Percentiles rank a stretch among this genome's conserved stretches.
These are phyloP conservation scores for Caerostris extrusa DNA, from an alignment of 1,140 invertebrate genomes.

Conservation along the genomic window DNA sequence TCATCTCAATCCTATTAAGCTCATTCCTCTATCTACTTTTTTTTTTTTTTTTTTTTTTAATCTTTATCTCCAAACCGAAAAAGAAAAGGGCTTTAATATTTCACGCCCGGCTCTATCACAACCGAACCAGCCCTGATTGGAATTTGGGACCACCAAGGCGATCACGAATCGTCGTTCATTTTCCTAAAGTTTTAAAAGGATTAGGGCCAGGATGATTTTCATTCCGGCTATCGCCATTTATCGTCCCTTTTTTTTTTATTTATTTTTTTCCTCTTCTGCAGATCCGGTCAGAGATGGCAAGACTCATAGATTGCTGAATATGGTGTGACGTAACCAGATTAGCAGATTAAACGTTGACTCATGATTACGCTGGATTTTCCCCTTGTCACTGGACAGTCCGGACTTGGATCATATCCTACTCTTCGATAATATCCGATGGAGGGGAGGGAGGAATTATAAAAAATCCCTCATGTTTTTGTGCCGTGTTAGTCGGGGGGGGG, in stretches of 20 bases:
- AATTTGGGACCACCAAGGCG: slow-evolving; percentile 30
- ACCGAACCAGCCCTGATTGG: slow-evolving; percentile 30
- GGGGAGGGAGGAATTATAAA: background rate
- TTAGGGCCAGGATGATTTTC: background rate
- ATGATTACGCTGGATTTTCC: slow-evolving; percentile 12
- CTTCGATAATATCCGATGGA: slow-evolving; percentile 10
- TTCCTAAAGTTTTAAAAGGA: slow-evolving; percentile 57
- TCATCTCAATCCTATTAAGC: slow-evolving; percentile 42
- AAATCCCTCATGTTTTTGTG: background rate
- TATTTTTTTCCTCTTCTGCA: too few relatives aligned
- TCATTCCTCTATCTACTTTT: slow-evolving; percentile 8
- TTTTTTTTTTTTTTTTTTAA: background rate
- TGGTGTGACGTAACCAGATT: slow-evolving; percentile 67
- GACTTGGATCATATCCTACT: slow-evolving; percentile 21
- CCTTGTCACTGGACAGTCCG: background rate
- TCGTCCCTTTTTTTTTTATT: slow-evolving; percentile 19
- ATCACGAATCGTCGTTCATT: slow-evolving; percentile 30
- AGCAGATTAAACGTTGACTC: slow-evolving; percentile 66
- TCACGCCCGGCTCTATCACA: slow-evolving; percentile 5
- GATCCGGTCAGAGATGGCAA: background rate
- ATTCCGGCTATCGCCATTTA: slow-evolving; percentile 64
- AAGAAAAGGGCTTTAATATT: background rate
- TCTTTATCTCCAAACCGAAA: background rate
- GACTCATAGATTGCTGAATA: background rate
- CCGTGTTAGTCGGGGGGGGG: background rate